These are phyloP conservation scores for Ditula angustiorana DNA, from an alignment of 2,888 invertebrate species.

Conservation along the genomic window DNA sequence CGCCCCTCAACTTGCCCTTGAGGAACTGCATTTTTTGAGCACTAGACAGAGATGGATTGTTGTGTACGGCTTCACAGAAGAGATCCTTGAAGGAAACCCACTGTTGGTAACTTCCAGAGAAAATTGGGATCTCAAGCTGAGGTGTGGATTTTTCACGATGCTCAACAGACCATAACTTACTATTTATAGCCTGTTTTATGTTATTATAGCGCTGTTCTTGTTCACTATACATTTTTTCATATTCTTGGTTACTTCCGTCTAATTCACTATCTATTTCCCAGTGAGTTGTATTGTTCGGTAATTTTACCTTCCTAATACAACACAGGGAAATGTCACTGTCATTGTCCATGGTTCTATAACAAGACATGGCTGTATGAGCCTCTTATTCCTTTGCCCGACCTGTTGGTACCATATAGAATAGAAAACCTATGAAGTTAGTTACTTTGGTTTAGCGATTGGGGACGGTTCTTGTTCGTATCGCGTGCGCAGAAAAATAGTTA, in stretches of 20 bases:
- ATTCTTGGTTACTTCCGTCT: neutral
- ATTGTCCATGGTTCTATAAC: too few species aligned
- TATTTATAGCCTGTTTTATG: neutral
- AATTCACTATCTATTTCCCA: slow-evolving; percentile 4
- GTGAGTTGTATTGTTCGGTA: too few species aligned
- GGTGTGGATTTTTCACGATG: neutral
- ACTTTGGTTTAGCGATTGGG: too few species aligned
- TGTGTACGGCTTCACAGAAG: slow-evolving; percentile 17
- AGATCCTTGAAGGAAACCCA: slow-evolving; percentile 43
- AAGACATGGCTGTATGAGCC: too few species aligned
- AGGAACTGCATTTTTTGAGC: slow-evolving; percentile 32
- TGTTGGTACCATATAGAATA: too few species aligned
- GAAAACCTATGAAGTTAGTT: too few species aligned
- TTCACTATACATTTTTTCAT: neutral
- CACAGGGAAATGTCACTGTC: too few species aligned
- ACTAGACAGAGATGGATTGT: neutral
- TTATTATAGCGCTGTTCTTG: neutral
- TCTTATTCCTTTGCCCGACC: too few species aligned
- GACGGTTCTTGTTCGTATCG: too few species aligned
- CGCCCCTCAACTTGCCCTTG: slow-evolving; percentile 38
- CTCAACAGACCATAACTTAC: neutral
- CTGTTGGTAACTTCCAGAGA: slow-evolving; percentile 31
- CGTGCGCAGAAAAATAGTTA: too few species aligned
- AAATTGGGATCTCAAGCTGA: neutral
- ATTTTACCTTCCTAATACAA: too few species aligned